phyloP scores from a whole-genome alignment of 2,113 vertebrate genomes.

The Ceuthmochares aereus region DNA sequence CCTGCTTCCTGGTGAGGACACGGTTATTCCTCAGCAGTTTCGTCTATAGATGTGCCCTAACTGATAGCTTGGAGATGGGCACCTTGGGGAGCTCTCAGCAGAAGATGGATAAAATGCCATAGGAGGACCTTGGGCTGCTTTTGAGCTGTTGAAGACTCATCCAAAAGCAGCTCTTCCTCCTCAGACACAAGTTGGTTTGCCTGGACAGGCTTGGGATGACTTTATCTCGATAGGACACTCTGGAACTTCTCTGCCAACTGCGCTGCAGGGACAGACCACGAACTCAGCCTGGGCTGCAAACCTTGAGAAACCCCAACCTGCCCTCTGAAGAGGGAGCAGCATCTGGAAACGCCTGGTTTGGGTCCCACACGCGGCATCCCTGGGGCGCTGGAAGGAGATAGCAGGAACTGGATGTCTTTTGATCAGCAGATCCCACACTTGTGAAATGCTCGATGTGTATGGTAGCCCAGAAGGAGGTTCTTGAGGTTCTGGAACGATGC shows the following conservation, averaged over 20 bases:
- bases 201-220: neutral
- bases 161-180: neutral
- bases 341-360: neutral
- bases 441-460: rapidly evolving
- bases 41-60: neutral
- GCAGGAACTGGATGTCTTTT: rapidly evolving
- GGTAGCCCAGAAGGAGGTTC: neutral
- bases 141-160: neutral
- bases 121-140: neutral
- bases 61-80: neutral
- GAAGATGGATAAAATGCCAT: neutral
- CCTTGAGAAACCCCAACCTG: neutral
- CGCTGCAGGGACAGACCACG: neutral
- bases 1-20: rapidly evolving
- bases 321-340: neutral
- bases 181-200: neutral
- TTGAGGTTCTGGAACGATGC: neutral
- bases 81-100: too few species aligned
- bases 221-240: neutral
- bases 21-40: neutral
- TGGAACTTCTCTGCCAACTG: neutral
- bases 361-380: rapidly evolving
- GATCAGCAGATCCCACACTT: too few species aligned
- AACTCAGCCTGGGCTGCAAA: neutral
- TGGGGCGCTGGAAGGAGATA: neutral